Evolutionary conservation across 2,113 vertebrate genomes (phyloP).

Genomic region (Nymphicus hollandicus): DNA sequence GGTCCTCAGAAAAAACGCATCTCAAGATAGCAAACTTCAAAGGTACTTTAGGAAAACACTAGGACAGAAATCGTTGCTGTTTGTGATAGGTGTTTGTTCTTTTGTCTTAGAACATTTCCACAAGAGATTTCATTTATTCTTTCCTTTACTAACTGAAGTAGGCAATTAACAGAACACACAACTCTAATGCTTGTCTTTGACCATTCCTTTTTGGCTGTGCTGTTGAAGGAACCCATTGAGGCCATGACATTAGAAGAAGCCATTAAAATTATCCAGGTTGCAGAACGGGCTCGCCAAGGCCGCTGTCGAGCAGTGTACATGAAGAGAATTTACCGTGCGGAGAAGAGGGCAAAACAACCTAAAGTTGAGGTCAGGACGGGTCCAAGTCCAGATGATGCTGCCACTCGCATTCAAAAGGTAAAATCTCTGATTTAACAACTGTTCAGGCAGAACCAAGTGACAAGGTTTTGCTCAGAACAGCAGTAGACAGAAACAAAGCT

Average conservation of each 20-base stretch:
- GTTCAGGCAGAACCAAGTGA: background rate
- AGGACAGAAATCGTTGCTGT: background rate
- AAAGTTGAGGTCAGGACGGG: background rate
- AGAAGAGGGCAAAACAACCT: slow-evolving; percentile 52
- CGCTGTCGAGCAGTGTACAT: slow-evolving; percentile 76
- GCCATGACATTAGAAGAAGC: slow-evolving; percentile 70
- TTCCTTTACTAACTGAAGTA: background rate
- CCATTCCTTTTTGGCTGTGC: background rate
- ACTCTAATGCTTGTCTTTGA: background rate
- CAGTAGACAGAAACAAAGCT: background rate
- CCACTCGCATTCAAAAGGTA: slow-evolving; percentile 82
- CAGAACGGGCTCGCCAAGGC: slow-evolving; percentile 82
- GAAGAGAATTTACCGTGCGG: slow-evolving; percentile 71
- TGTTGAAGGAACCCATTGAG: slow-evolving; percentile 8
- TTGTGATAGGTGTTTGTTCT: background rate
- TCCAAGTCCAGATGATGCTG: slow-evolving; percentile 44
- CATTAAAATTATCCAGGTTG: slow-evolving; percentile 72
- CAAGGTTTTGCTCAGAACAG: background rate
- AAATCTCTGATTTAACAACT: background rate
- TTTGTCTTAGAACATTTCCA: background rate
- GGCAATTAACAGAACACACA: background rate
- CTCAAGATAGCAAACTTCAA: background rate
- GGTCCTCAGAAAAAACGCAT: background rate
- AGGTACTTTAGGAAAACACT: background rate
- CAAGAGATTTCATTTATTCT: background rate